These are phyloP conservation scores for Micropoecilia bifurca DNA, from an alignment of 2,797 vertebrate genomes.

Conservation along the genomic window DNA sequence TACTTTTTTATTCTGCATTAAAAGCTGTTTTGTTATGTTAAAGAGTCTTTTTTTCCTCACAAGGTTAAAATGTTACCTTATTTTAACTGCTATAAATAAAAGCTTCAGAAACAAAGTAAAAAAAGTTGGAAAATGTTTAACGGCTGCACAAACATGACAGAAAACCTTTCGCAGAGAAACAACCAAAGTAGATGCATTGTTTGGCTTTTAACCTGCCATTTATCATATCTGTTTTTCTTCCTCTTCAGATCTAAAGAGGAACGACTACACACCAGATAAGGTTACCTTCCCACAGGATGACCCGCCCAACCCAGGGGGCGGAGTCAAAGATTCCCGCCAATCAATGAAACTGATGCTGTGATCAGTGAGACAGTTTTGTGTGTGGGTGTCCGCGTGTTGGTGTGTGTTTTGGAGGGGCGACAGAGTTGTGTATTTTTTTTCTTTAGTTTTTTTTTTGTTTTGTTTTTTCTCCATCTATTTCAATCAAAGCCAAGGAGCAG, in stretches of 20 bases:
- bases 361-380: conserved; percentile 36
- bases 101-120: neutral
- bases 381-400: neutral
- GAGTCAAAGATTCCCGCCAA: conserved; percentile 88
- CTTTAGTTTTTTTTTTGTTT: too few relatives aligned
- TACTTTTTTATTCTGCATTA: neutral
- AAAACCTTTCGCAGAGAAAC: neutral
- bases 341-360: conserved; percentile 92
- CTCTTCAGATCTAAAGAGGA: conserved; percentile 91
- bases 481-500: conserved; percentile 58
- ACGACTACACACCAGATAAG: conserved; percentile 98
- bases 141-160: neutral
- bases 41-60: neutral
- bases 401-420: neutral
- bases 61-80: neutral
- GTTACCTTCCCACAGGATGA: conserved; percentile 91
- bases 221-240: neutral
- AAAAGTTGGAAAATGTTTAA: neutral
- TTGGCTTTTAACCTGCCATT: neutral
- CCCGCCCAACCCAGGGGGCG: conserved; percentile 84
- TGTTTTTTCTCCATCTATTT: neutral
- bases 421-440: neutral
- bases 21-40: neutral
- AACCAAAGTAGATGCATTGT: neutral
- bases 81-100: neutral